Evolutionary conservation across 2,113 vertebrate genomes (phyloP), one percentile per base, ranked within the genome.

Genomic region (Condylura cristata): DNA sequence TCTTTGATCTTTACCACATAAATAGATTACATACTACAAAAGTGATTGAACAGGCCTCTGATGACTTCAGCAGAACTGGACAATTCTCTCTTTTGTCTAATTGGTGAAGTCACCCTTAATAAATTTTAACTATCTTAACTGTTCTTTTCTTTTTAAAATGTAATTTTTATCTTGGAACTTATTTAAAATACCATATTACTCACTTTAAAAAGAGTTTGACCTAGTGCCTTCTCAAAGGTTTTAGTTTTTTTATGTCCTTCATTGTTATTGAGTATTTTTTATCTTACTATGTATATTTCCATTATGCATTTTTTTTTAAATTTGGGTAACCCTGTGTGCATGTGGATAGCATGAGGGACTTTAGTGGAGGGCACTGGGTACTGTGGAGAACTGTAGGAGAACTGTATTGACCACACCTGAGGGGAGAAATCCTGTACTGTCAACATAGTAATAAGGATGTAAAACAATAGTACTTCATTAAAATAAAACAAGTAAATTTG

Each of bases 181-280:
- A 56, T 41, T 84, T 89, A 53, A 66, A 66, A 78, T 78, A 65
- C 48, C 24, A 60, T 58, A 53, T 32, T 86, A 46, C 32, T 86
- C 30, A 81, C 32, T 86, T 95, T 48, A 10, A 60, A 68, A 72
- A 79, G 6, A 24, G 91, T 90, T 51, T 89, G 26, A 58, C 6
- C 6, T 79, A 32, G 12, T 39, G 17, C 13, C 20, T 81, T 94
- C 28, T 89, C 56, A 32, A n/a, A 85, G 41, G 61, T 60, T 13
- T 63, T 89, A 76, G 24, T 89, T 91, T 63, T 89, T 68, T 56
- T 11, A 53, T 61, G 39, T 60, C 44, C 8, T 68, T 0, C 39
- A 9, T 79, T 60, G 39, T 6, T 66, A 44, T 20, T 70, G 75
- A 91, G 44, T 84, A 48, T 94, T 89, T 92, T 80, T 70, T 81